Base-by-base conservation (phyloP, 2,113 vertebrate species). In the Thunnus thynnus region DNA sequence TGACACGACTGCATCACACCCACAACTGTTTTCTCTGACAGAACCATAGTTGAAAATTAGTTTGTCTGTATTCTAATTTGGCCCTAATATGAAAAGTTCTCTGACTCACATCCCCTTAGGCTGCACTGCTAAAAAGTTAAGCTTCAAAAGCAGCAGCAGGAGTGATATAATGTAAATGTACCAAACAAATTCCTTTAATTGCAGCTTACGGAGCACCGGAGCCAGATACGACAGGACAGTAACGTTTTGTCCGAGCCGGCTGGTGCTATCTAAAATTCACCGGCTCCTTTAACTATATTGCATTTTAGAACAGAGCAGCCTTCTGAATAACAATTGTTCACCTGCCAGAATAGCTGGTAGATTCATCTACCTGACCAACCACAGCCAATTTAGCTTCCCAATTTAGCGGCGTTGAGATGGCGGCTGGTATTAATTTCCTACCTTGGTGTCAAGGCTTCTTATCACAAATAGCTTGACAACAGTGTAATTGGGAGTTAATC, bases 401-500 rank as follows among this genome's bases (percentile, higher is more conserved):
- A 65, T 86, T 82, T 80, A 75, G 84, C 18, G 2, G 17, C 10
- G 12, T 68, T 86, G 84, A 82, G 85, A 79, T 46, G 87, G 86
- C 11, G 67, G 66, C 84, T 13, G 44, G 74, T 88, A 62, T 84
- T 79, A 50, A 83, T 84, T 85, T 72, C 47, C 81, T 12, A 60
- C 51, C 62, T 70, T 8, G 32, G 56, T 78, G 83, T 76, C 85
- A 85, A 61, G 27, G 32, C 62, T 72, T 18, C 81, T 82, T 80
- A 83, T 92, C 85, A 68, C 83, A 78, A 75, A 86, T 48, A 20
- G 72, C 54, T 54, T 46, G 73, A 91, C 91, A 87, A 68, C 82
- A 62, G 72, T 20, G 71, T 88, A 88, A 93, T 86, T 85, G 65
- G 77, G 79, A 82, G 74, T 72, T 83, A 82, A 86, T 90, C 84